Evolutionary conservation across 2,888 invertebrate species (phyloP), one percentile per base, ranked within the genome.

Genomic region (Rhopalosiphum nymphaeae): DNA sequence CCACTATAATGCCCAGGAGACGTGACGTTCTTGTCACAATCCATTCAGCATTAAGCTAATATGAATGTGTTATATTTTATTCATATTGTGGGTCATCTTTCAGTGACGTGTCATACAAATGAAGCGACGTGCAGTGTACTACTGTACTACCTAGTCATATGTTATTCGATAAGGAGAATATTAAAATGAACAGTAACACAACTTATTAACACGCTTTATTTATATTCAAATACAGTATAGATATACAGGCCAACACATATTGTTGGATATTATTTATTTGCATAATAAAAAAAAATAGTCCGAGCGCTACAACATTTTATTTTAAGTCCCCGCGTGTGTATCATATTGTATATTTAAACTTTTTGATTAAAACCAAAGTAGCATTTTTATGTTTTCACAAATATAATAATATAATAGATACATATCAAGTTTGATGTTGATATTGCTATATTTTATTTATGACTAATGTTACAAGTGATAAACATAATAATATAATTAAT

Each of bases 11-110:
- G 2, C 86, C 46, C 44, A 7, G 46, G 86, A 46, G 29, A 46
- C 46, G n/a, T n/a, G 86, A 46, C 29, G n/a, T 86, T 86, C 86
- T 46, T 86, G 86, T 49, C 86, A 86, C 86, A 86, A 86, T 49
- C 46, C n/a, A 49, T 86, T 86, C 44, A 7, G 86, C 26, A 49
- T 49, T 49, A 86, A 13, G 86, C n/a, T 86, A 29, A 29, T 86
- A 46, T 29, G 46, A 44, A 86, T 86, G 29, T 46, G 44, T 86
- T 49, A 49, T 86, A 86, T 46, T 86, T 86, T 86, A 86, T 49
- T 86, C 44, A 86, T 86, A 13, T 44, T 44, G 44, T 29, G 46
- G 86, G 86, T 86, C 46, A 86, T 49, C 44, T 86, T n/a, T 86
- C 46, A 46, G 29, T 49, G 11, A 46, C 2, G 29, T 29, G 46